Percentiles rank a stretch among this genome's conserved stretches.
These are phyloP conservation scores for Coelinius sp. DNA, from an alignment of 2,888 invertebrate species.

Conservation along the genomic window DNA sequence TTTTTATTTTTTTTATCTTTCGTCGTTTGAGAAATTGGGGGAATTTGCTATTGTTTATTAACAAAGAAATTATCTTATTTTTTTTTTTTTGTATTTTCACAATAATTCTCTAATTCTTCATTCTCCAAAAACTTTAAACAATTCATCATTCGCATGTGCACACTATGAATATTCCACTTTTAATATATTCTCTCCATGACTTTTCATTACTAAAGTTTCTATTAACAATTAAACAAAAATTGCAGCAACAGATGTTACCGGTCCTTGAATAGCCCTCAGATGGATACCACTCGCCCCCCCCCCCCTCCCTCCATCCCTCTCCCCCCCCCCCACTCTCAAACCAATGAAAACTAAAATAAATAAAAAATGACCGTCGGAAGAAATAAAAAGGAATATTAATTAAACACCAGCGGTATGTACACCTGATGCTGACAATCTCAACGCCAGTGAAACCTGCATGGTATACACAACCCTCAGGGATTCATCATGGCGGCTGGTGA, in stretches of 20 bases:
- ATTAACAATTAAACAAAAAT: conserved; percentile 1
- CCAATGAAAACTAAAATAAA: neutral
- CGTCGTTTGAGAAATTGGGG: too few species aligned
- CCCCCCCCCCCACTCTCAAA: neutral
- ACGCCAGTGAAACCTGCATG: neutral
- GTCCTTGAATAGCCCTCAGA: neutral
- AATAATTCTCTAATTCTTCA: too few species aligned
- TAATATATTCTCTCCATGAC: neutral
- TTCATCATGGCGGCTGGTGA: conserved; percentile 7
- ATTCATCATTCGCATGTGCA: neutral
- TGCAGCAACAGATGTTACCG: neutral
- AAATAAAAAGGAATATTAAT: conserved; percentile 16
- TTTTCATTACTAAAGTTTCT: neutral
- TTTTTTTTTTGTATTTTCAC: too few species aligned
- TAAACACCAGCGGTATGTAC: conserved; percentile 18
- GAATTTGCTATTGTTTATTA: too few species aligned
- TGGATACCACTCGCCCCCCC: neutral
- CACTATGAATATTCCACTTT: neutral
- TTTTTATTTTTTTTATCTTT: too few species aligned
- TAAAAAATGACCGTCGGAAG: neutral
- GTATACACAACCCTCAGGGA: conserved; percentile 2
- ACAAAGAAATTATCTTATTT: too few species aligned
- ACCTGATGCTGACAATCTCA: conserved; percentile 26
- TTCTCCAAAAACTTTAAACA: neutral
- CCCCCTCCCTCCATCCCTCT: neutral